Evolutionary conservation across 2,888 invertebrate species (phyloP).

Genomic region (Heliconius cydno): DNA sequence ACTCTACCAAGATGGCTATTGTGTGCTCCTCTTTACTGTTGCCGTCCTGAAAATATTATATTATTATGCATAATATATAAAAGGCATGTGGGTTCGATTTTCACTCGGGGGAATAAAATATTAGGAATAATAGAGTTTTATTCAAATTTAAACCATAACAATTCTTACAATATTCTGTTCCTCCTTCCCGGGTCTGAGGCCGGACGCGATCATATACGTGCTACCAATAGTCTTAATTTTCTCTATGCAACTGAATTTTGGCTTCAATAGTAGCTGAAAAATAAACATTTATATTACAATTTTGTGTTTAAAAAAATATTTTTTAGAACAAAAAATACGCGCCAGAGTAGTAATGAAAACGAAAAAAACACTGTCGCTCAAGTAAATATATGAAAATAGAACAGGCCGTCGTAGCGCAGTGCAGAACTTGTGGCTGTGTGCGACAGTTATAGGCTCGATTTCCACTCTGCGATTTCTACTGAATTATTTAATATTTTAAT

Average conservation of each 20-base stretch:
- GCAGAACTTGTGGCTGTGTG: too few species aligned
- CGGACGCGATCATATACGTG: slow-evolving; percentile 99
- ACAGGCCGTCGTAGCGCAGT: too few species aligned
- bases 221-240: slow-evolving; percentile 99
- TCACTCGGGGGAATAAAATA: too few species aligned
- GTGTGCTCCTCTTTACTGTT: slow-evolving; percentile 92
- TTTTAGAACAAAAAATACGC: background rate
- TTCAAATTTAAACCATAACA: background rate
- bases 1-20: slow-evolving; percentile 95
- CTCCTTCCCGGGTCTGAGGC: slow-evolving; percentile 94
- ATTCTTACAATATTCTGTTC: slow-evolving; percentile 85
- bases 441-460: too few species aligned
- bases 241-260: slow-evolving; percentile 97
- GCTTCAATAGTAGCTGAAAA: slow-evolving; percentile 91
- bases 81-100: too few species aligned
- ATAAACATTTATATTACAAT: background rate
- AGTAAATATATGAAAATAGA: too few species aligned
- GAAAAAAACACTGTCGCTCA: too few species aligned
- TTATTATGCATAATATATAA: too few species aligned
- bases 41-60: slow-evolving; percentile 82
- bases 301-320: background rate
- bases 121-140: too few species aligned
- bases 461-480: too few species aligned
- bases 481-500: too few species aligned
- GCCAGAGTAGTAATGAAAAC: too few species aligned